A percentile compares a stretch with the other conserved stretches of the same genome.
These are phyloP conservation scores for Agapornis canus DNA, from an alignment of 2,797 vertebrate genomes.

Conservation along the genomic window DNA sequence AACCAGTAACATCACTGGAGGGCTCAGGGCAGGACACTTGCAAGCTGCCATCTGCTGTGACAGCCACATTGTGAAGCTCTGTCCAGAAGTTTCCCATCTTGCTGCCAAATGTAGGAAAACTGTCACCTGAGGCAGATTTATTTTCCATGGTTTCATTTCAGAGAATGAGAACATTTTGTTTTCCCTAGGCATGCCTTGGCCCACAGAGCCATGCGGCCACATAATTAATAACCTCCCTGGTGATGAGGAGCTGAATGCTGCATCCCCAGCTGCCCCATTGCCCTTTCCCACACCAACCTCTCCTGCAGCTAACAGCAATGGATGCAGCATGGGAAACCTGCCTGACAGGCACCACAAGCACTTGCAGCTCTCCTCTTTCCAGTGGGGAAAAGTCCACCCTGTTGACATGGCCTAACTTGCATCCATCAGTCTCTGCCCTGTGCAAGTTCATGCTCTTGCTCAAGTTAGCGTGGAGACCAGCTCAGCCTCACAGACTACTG, in stretches of 20 bases:
- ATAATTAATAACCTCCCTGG: background rate
- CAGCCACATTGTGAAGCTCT: background rate
- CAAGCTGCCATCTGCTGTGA: background rate
- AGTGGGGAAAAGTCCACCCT: background rate
- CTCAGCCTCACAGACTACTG: background rate
- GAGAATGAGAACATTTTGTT: constrained; percentile 32
- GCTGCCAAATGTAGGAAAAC: constrained; percentile 8
- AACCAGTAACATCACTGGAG: background rate
- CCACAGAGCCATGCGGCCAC: rapidly evolving
- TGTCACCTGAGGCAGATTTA: constrained; percentile 49
- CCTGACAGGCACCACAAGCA: background rate
- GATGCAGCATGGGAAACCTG: background rate
- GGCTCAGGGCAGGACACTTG: background rate
- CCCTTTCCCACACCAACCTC: background rate
- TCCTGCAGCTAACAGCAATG: background rate
- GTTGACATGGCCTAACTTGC: background rate
- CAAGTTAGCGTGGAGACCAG: rapidly evolving
- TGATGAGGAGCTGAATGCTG: rapidly evolving
- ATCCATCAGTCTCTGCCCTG: background rate
- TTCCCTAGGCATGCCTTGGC: background rate
- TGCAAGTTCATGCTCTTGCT: rapidly evolving
- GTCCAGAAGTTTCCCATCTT: background rate
- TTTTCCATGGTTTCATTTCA: constrained; percentile 12
- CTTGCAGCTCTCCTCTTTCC: background rate
- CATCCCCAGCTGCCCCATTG: background rate